These are phyloP conservation scores for Anguilla anguilla DNA, from an alignment of 2,797 vertebrate genomes.

Conservation along the genomic window DNA sequence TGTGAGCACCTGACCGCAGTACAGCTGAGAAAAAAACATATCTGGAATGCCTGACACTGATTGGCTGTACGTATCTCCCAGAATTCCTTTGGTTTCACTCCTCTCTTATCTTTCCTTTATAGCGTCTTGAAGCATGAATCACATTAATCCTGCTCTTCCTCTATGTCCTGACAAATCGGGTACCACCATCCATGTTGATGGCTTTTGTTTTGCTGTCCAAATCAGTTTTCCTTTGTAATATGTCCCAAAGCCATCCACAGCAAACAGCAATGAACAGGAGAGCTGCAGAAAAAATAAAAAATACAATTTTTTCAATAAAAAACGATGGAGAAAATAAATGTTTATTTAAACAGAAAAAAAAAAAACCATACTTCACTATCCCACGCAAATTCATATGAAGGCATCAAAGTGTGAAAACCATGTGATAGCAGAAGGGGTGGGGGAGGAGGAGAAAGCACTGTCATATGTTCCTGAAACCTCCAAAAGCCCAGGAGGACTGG, in stretches of 20 bases:
- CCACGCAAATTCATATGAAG: background rate
- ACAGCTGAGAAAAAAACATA: background rate
- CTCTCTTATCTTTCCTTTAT: background rate
- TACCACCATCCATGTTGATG: background rate
- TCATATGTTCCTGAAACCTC: background rate
- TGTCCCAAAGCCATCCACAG: background rate
- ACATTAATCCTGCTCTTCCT: too few relatives aligned
- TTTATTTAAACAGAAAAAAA: background rate
- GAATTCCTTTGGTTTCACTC: background rate
- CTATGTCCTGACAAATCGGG: too few relatives aligned
- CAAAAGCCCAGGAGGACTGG: background rate
- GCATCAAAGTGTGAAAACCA: background rate
- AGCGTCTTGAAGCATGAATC: too few relatives aligned
- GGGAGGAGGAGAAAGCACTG: background rate
- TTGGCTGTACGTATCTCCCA: background rate
- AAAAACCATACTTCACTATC: background rate
- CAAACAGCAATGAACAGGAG: background rate
- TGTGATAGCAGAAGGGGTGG: background rate
- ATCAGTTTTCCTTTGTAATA: background rate
- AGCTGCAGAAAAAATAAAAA: background rate
- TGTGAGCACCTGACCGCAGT: background rate
- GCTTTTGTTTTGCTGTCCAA: background rate
- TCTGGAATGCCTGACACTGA: background rate
- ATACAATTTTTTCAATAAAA: background rate
- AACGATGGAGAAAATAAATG: background rate